Percentiles rank a stretch among this genome's conserved stretches.
These are phyloP conservation scores for Cyanoderma ruficeps DNA, from an alignment of 2,113 vertebrate species.

Conservation along the genomic window DNA sequence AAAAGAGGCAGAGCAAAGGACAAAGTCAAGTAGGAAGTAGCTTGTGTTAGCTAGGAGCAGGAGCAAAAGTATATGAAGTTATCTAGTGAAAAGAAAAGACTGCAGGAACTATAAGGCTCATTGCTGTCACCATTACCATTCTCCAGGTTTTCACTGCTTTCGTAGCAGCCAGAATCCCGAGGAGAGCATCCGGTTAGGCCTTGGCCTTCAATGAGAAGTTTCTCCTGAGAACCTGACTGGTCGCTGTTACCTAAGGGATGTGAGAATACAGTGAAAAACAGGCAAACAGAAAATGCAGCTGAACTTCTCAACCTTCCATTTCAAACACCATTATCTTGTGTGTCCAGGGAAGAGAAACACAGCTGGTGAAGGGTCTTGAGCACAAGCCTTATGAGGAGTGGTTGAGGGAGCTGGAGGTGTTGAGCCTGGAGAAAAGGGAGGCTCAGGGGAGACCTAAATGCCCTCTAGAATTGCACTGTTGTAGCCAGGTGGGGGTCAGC, in stretches of 20 bases:
- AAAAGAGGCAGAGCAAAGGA: conserved; percentile 17
- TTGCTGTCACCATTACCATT: conserved; percentile 84
- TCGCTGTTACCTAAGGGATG: conserved; percentile 90
- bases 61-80: background rate
- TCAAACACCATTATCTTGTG: background rate
- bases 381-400: background rate
- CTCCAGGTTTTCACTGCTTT: conserved; percentile 96
- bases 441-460: background rate
- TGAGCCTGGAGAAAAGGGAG: background rate
- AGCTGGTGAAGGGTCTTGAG: background rate
- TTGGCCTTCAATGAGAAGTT: conserved; percentile 87
- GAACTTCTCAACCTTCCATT: background rate
- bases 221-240: conserved; percentile 93
- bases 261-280: background rate
- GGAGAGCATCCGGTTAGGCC: conserved; percentile 88
- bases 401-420: background rate
- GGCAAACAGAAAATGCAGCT: background rate
- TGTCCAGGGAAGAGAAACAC: background rate
- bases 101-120: background rate
- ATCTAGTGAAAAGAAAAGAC: background rate
- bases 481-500: fast-evolving
- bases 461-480: background rate
- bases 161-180: conserved; percentile 96
- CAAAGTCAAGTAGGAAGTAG: background rate
- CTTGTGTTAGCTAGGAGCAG: conserved; percentile 47